Base-by-base conservation (phyloP, 2,888 invertebrate genomes). In the Thera britannica region DNA sequence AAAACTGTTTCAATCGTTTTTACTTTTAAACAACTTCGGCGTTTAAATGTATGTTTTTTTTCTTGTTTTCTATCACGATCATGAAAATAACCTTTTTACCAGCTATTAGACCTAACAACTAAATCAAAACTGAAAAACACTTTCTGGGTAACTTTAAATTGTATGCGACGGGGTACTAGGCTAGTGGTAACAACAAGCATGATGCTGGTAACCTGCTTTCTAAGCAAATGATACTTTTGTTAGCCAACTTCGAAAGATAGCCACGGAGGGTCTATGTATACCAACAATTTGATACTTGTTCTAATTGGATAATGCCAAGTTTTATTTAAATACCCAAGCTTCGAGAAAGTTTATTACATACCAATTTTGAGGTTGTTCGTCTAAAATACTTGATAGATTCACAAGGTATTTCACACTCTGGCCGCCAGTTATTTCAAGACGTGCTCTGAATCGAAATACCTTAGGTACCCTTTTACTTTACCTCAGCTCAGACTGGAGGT, bases 211-310 rank as follows among this genome's bases (percentile, higher is more conserved):
- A 48, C 58, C 52, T 54, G 58, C 36, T 68, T 62, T 58, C 65
- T 58, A 41, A 12, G 49, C 44, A 49, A 62, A 44, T 58, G 55
- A 52, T 34, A 12, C 49, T 23, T 86, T 86, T 79, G 80, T 75
- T 64, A 77, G 78, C 77, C 79, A 83, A 83, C 79, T 87, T 82
- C 73, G 70, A 66, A 77, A 80, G 83, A 86, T 85, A 83, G 83
- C 83, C 81, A 77, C 72, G 67, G 72, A 75, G 71, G 75, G 71
- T 74, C 77, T 75, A 71, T 75, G 79, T 76, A 71, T 75, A 66
- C 75, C 75, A 70, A 74, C 75, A 75, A 76, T 77, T 75, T 71
- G 69, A 67, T 70, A 67, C 71, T 73, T 72, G 65, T 70, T 77
- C 77, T 79, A 77, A 80, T 80, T 78, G 69, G 69, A 76, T 77